Percentiles rank a stretch among this genome's conserved stretches.
These are phyloP conservation scores for Rhysida immarginata DNA, from an alignment of 1,140 invertebrate species.

Conservation along the genomic window DNA sequence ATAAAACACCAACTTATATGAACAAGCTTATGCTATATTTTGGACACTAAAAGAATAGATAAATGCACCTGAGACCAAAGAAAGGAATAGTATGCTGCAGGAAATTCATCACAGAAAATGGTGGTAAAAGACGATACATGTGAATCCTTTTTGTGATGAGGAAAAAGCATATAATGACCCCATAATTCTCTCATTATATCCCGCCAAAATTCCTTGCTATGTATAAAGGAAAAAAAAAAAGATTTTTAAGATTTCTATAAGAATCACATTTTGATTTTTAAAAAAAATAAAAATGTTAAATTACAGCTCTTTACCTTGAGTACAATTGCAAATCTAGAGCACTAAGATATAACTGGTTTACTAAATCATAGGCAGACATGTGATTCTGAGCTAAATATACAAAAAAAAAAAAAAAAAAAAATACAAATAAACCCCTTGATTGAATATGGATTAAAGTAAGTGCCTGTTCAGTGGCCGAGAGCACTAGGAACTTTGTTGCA, in stretches of 20 bases:
- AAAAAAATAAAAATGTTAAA: not conserved
- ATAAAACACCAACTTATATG: no score
- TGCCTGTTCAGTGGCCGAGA: no score
- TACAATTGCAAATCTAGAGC: constrained; percentile 74
- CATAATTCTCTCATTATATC: constrained; percentile 56
- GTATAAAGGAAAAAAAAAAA: constrained; percentile 7
- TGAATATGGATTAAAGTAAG: no score
- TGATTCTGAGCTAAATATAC: constrained; percentile 40
- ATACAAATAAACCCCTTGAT: constrained; percentile 2
- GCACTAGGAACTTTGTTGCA: not conserved
- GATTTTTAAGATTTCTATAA: constrained; percentile 23
- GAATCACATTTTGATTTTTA: no score
- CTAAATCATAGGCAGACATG: constrained; percentile 61
- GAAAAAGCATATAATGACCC: constrained; percentile 55
- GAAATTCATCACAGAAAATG: constrained; percentile 29
- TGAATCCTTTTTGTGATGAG: constrained; percentile 54
- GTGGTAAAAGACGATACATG: constrained; percentile 58
- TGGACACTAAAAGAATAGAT: no score
- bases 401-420: not conserved
- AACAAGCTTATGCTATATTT: no score
- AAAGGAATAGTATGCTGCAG: constrained; percentile 32
- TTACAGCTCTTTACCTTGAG: constrained; percentile 35
- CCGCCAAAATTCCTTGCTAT: constrained; percentile 53
- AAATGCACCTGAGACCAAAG: constrained; percentile 34
- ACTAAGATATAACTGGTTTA: constrained; percentile 61